Evolutionary conservation across 2,888 invertebrate genomes (phyloP).

Genomic region (Drosophila quasianomalipes): DNA sequence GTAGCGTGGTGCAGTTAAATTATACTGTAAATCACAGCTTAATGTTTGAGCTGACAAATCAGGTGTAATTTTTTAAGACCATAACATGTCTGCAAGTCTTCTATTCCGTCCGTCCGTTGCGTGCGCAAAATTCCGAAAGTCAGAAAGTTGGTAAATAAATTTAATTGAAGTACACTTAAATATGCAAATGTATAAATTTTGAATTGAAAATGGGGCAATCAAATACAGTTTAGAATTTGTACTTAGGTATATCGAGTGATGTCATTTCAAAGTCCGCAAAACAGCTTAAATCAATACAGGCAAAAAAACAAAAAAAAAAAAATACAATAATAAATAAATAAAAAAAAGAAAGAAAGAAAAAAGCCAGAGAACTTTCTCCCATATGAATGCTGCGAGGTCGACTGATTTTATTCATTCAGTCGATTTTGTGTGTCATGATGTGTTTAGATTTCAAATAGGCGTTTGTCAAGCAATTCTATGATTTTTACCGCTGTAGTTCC

Average conservation of each 20-base stretch:
- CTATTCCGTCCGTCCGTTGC: neutral
- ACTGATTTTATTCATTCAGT: conserved; percentile 41
- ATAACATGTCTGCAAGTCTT: neutral
- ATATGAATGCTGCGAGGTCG: conserved; percentile 68
- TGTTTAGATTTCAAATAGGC: conserved; percentile 50
- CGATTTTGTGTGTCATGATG: conserved; percentile 51
- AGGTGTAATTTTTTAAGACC: conserved; percentile 1
- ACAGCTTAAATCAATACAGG: conserved; percentile 38
- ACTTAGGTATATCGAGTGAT: conserved; percentile 38
- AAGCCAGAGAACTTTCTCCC: conserved; percentile 68
- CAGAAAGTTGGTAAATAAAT: conserved; percentile 2
- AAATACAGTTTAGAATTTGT: conserved; percentile 19
- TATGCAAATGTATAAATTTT: neutral
- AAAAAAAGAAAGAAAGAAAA: conserved; percentile 18
- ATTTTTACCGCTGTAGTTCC: conserved; percentile 22
- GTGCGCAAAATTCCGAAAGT: neutral
- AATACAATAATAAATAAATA: conserved; percentile 8
- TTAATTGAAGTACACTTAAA: conserved; percentile 1
- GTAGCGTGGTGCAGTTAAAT: conserved; percentile 37
- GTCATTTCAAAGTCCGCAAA: conserved; percentile 39
- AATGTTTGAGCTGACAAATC: conserved; percentile 1
- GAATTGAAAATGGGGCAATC: conserved; percentile 1
- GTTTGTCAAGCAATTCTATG: conserved; percentile 44
- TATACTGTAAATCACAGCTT: conserved; percentile 12
- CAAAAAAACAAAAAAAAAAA: conserved; percentile 27